phyloP scores from a whole-genome alignment of 2,888 invertebrate species.

The Pharmacophagus antenor region DNA sequence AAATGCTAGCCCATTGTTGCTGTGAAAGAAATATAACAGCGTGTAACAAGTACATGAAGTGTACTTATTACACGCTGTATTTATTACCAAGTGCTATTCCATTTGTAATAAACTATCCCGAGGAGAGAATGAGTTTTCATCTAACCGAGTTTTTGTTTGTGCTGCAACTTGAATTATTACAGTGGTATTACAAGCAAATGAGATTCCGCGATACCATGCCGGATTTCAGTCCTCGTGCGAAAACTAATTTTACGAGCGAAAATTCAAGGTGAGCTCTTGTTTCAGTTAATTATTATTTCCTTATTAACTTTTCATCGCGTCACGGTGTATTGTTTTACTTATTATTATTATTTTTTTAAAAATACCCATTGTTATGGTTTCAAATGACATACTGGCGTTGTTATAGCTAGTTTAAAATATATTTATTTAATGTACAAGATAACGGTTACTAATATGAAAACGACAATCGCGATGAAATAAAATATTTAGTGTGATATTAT shows the following conservation, averaged over 20 bases:
- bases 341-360: not conserved
- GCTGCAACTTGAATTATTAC: not conserved
- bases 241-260: conserved; percentile 2
- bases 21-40: not conserved
- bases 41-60: no score
- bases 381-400: no score
- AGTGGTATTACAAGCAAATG: not conserved
- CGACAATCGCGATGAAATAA: no score
- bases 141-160: not conserved
- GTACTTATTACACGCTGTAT: no score
- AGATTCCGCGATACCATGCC: not conserved
- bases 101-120: not conserved
- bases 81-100: no score
- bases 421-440: no score
- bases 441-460: no score
- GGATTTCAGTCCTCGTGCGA: not conserved
- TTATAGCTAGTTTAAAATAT: no score
- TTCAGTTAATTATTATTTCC: not conserved
- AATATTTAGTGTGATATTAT: no score
- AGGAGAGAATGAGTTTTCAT: not conserved
- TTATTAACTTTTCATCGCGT: not conserved
- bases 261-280: conserved; percentile 4
- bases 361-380: no score
- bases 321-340: conserved; percentile 26
- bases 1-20: not conserved